Base-by-base conservation (phyloP, 2,888 invertebrate species). In the Andrena praecox region DNA sequence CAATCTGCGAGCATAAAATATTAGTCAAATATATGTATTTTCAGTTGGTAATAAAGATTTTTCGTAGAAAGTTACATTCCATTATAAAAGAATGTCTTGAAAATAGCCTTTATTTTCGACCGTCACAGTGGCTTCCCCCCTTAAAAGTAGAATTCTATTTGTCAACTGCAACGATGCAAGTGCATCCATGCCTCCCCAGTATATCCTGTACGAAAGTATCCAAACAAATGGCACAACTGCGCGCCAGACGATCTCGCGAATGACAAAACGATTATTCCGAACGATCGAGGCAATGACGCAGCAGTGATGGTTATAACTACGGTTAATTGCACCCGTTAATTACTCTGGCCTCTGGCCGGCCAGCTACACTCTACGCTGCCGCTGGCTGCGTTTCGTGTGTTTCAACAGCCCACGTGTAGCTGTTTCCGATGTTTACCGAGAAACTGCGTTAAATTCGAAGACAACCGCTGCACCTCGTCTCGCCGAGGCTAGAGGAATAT, bases 281-380 rank as follows among this genome's bases (percentile, higher is more conserved):
- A 59, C 27, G 31, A 24, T 62, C 72, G 27, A 60, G 35, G 56
- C 20, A 62, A 64, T 42, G 62, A 56, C 59, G 52, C 31, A 68
- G 62, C 52, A 50, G 56, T 20, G 35, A 20, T 50, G 24, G n/a
- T 29, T 33, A 48, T 69, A 77, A 77, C 77, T 56, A 77, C 16
- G 72, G 66, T 68, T 83, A 83, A 83, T 83, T 77, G 68, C 62
- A 31, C 66, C 54, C 72, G 66, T 69, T 73, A 68, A 77, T 83
- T 54, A 71, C 48, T n/a, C 29, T 10, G 42, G 20, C 16, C 29
- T 48, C 42, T 27, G 16, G 16, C 33, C 16, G 60, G 33, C 48
- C 20, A 52, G n/a, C 52, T 20, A 20, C 52, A 52, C 8, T 20
- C 52, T 20, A 20, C 52, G 20, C 8, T 20, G 20, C 20, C 52